These are phyloP conservation scores for Quiscalus mexicanus DNA, from an alignment of 2,113 vertebrate species.

Conservation along the genomic window DNA sequence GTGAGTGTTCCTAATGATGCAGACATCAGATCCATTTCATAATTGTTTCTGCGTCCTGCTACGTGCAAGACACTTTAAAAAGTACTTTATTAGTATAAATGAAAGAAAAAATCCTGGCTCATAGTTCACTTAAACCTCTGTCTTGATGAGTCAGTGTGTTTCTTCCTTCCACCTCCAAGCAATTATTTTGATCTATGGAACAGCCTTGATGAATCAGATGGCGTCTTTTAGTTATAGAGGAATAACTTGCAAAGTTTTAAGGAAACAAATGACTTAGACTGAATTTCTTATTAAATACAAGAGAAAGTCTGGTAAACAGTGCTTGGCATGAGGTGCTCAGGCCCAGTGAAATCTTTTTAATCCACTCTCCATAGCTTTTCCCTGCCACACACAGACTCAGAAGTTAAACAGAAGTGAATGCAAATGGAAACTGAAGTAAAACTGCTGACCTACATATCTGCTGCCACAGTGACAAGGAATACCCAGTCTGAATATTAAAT, in stretches of 20 bases:
- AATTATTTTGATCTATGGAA: slow-evolving; percentile 52
- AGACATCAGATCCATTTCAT: background rate
- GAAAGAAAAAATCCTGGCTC: slow-evolving; percentile 42
- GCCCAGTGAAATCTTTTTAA: background rate
- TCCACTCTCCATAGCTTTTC: background rate
- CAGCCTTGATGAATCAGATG: slow-evolving; percentile 31
- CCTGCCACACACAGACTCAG: rapidly evolving
- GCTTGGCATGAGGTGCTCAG: background rate
- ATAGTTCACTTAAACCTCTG: background rate
- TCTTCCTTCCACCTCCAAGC: slow-evolving; percentile 46
- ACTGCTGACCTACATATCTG: background rate
- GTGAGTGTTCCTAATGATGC: background rate
- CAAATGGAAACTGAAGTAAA: background rate
- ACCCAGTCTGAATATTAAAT: background rate
- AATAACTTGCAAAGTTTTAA: slow-evolving; percentile 10
- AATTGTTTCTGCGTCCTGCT: slow-evolving; percentile 8
- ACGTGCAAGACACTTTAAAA: background rate
- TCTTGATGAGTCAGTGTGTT: slow-evolving; percentile 50
- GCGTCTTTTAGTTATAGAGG: background rate
- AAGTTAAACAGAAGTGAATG: background rate
- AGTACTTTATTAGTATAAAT: slow-evolving; percentile 10
- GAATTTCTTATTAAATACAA: background rate
- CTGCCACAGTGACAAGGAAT: background rate
- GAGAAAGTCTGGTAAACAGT: background rate
- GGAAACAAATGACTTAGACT: background rate